Evolutionary conservation across 2,113 vertebrate genomes (phyloP).

Genomic region (Poecile atricapillus): DNA sequence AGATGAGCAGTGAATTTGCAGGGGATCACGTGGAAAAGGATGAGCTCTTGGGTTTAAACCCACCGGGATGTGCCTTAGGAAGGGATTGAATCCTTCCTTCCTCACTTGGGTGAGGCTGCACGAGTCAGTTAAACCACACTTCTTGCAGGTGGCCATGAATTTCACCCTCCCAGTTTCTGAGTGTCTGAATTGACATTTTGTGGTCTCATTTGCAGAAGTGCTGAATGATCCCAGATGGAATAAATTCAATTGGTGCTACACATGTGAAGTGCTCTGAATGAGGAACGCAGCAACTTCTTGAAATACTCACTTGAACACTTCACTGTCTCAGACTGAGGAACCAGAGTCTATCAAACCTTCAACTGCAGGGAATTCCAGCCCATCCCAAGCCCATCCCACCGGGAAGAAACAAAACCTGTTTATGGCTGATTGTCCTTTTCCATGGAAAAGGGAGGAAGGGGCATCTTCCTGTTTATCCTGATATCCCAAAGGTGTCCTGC

Average conservation of each 20-base stretch:
- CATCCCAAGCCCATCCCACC: not conserved
- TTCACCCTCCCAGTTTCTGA: not conserved
- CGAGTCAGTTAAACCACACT: slow-evolving; percentile 9
- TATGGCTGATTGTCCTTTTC: not conserved
- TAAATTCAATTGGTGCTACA: not conserved
- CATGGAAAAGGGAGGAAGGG: not conserved
- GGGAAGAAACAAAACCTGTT: not conserved
- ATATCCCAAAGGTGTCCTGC: not conserved
- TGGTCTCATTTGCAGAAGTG: slow-evolving; percentile 35
- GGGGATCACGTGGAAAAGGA: not conserved
- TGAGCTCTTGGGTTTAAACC: not conserved
- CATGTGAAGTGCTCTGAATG: not conserved
- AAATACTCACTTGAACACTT: not conserved
- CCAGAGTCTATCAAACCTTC: not conserved
- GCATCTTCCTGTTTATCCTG: not conserved
- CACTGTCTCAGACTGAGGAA: not conserved
- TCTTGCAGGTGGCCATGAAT: not conserved
- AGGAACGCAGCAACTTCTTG: not conserved
- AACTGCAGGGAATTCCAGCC: not conserved
- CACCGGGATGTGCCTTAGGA: not conserved
- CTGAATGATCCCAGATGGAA: slow-evolving; percentile 1
- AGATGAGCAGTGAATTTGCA: not conserved
- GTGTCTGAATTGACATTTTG: not conserved
- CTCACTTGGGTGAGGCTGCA: not conserved
- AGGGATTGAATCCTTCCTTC: not conserved